Base-by-base conservation (phyloP, 1,140 invertebrate genomes). In the Cheumatopsyche charites region DNA sequence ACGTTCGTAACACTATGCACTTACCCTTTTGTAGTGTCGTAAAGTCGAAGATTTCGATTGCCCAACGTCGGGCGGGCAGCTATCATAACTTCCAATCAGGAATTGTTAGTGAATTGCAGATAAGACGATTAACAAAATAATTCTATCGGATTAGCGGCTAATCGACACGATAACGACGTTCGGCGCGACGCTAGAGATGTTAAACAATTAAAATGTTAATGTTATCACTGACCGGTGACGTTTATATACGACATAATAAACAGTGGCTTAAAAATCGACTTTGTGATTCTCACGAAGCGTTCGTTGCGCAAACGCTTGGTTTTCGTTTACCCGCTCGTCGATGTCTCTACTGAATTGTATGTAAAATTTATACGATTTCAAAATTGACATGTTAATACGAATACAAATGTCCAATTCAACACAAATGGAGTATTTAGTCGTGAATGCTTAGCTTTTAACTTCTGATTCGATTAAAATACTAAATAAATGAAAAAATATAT, bases 51-150 rank as follows among this genome's bases (percentile, higher is more conserved):
- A 25, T 58, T 58, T 58, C 55, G 55, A 58, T 58, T 58, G 19
- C 55, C 12, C 55, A 58, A 58, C 23, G 19, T 25, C 23, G 21
- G 21, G 13, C 25, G 4, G 55, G 1, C 21, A 21, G 17, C 49
- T 23, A 55, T 55, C 49, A 55, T 55, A 55, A 55, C 49, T 55
- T 55, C 49, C 49, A 55, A 55, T 55, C 49, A 55, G 12, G 49
- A 25, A 58, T 58, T 58, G 55, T 58, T 23, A n/a, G 55, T 58
- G 55, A 25, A 58, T 25, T 58, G 55, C 55, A 13, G 55, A 58
- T 58, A 58, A 58, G 55, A 26, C 55, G 55, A 58, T 58, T 58
- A 58, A 58, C 55, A 23, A 19, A 25, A 58, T 58, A 58, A 58
- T 58, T 58, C 55, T 13, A 58, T 58, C 55, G 21, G 55, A 58